A percentile compares a stretch with the other conserved stretches of the same genome.
phyloP scores from a whole-genome alignment of 1,140 invertebrate genomes.

The Neuroterus valhalla region DNA sequence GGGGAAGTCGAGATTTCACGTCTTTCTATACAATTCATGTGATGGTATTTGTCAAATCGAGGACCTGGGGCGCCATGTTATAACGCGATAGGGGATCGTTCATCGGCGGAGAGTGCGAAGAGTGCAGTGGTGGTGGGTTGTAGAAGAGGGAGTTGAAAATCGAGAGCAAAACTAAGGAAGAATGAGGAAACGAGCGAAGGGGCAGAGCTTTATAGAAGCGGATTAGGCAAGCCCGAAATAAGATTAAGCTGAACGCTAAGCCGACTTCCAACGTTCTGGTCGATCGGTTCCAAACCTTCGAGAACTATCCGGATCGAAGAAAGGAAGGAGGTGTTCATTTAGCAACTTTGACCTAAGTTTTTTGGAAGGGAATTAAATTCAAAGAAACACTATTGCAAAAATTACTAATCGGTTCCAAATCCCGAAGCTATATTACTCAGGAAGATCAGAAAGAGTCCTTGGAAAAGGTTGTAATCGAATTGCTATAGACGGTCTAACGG shows the following conservation, averaged over 20 bases:
- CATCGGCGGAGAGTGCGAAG: not conserved
- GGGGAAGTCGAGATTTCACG: constrained; percentile 47
- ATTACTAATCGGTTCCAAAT: not conserved
- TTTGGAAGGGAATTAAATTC: not conserved
- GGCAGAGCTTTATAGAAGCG: constrained; percentile 55
- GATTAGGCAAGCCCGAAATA: constrained; percentile 58
- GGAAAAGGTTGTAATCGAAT: constrained; percentile 1
- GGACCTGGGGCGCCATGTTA: constrained; percentile 26
- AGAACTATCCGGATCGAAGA: constrained; percentile 43
- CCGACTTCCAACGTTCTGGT: constrained; percentile 55
- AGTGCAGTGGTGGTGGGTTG: not conserved
- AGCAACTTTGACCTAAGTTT: constrained; percentile 14
- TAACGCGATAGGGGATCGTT: constrained; percentile 34
- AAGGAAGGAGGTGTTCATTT: not conserved
- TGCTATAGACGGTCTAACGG: no score
- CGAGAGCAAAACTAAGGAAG: constrained; percentile 42
- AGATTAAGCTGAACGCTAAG: constrained; percentile 56
- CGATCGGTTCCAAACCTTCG: constrained; percentile 54
- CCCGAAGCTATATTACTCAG: not conserved
- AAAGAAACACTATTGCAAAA: constrained; percentile 2
- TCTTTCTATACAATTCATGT: constrained; percentile 48
- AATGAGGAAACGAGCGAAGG: constrained; percentile 45
- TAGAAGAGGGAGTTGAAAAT: constrained; percentile 38
- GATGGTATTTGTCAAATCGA: constrained; percentile 51
- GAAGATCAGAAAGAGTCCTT: not conserved